phyloP scores from a whole-genome alignment of 2,797 vertebrate genomes.

The Vespertilio murinus region DNA sequence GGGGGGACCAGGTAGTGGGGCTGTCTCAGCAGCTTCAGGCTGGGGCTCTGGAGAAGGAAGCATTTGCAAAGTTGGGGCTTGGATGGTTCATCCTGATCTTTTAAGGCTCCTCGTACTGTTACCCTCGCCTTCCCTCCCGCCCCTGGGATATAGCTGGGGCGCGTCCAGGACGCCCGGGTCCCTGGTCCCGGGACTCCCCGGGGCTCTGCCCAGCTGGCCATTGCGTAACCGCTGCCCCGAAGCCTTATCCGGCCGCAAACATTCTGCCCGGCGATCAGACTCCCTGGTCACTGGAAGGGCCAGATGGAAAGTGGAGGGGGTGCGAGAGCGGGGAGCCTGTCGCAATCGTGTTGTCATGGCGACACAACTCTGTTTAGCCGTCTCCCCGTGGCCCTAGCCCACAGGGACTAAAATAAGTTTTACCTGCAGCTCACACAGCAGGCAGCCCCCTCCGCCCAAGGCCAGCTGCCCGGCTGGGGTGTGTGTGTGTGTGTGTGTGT shows the following conservation, averaged over 20 bases:
- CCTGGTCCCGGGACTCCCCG: not conserved
- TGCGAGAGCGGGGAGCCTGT: constrained; percentile 63
- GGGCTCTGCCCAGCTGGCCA: constrained; percentile 51
- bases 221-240: fast-evolving
- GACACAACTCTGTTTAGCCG: constrained; percentile 77
- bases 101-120: not conserved
- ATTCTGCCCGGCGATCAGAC: constrained; percentile 47
- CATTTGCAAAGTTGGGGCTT: not conserved
- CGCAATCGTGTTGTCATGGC: constrained; percentile 71
- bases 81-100: not conserved
- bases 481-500: not conserved
- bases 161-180: not conserved
- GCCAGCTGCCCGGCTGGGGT: not conserved
- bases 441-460: not conserved
- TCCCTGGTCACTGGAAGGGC: constrained; percentile 69
- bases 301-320: constrained; percentile 77
- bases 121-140: not conserved
- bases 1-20: not conserved
- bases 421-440: constrained; percentile 38
- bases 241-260: not conserved
- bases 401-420: constrained; percentile 69
- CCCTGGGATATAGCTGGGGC: not conserved
- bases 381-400: constrained; percentile 51
- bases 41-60: not conserved
- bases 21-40: not conserved